Base-by-base conservation (phyloP, 2,888 invertebrate genomes). In the Acholoe squamosa region DNA sequence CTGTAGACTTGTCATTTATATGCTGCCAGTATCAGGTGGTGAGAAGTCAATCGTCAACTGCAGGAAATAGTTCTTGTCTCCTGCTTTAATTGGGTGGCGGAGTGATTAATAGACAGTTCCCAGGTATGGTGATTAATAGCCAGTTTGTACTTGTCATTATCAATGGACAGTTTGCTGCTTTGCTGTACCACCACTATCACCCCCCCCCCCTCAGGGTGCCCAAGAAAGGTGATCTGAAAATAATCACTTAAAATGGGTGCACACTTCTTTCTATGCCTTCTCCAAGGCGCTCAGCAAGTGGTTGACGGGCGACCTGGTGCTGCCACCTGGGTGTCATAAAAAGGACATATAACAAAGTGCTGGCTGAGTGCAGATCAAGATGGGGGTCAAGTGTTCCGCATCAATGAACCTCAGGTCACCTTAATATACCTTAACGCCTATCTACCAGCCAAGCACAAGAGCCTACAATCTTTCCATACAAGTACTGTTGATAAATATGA, bases 241-340 rank as follows among this genome's bases (percentile, higher is more conserved):
- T 80, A 80, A 80, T 80, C 80, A 80, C 80, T 80, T 80, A 80
- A 31, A 80, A 80, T 43, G 33, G 43, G 19, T 14, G 14, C 34
- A 43, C 80, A 14, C 25, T 28, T 71, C 71, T 71, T 71, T 71
- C 71, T 71, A 10, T 43, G n/a, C 31, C 7, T 25, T 71, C 25
- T 25, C 16, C 71, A 28, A 61, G 61, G n/a, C 61, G 61, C 61
- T 3, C 22, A n/a, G 3, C n/a, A 61, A 61, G 61, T 3, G 61
- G 61, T 19, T 19, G n/a, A n/a, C 61, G 61, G 22, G 22, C 19
- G 61, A 0, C 5, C 31, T 31, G 25, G 76, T 76, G 76, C 28
- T 31, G 76, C 76, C 76, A 76, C 76, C 76, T 76, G 76, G 76
- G 76, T 28, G 25, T 16, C 33, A 43, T 43, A 80, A 43, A 71